Evolutionary conservation across 1,140 invertebrate genomes (phyloP).

Genomic region (Aphaenogaster floridana): DNA sequence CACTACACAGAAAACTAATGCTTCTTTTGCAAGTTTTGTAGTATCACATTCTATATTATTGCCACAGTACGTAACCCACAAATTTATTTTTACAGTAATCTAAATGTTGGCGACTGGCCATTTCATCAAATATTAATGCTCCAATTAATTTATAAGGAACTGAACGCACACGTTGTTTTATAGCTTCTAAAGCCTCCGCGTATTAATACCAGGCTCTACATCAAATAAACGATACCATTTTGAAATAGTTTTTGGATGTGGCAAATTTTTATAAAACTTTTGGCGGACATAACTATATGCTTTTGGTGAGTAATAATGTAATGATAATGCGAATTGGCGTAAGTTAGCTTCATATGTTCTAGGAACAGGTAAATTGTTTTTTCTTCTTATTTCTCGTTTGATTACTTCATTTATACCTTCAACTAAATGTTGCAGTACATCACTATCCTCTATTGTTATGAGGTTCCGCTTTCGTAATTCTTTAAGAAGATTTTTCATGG

Average conservation of each 20-base stretch:
- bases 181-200: not conserved
- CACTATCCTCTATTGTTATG: not conserved
- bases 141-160: no score
- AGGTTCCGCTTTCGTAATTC: not conserved
- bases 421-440: not conserved
- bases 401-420: not conserved
- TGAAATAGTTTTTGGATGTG: slow-evolving; percentile 8
- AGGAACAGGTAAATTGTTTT: not conserved
- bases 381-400: not conserved
- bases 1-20: not conserved
- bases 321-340: slow-evolving; percentile 17
- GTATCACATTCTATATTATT: not conserved
- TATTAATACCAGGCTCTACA: not conserved
- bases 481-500: not conserved
- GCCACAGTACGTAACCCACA: not conserved
- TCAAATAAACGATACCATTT: not conserved
- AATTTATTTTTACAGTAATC: not conserved
- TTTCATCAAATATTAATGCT: no score
- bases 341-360: not conserved
- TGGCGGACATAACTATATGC: not conserved
- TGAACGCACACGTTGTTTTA: not conserved
- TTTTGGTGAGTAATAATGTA: slow-evolving; percentile 32
- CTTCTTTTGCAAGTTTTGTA: not conserved
- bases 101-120: no score
- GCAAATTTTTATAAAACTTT: not conserved